Conservation (phyloP, 30 jellyfish, hydroid and myxozoan species). For the Hydractinia echinata region DNA sequence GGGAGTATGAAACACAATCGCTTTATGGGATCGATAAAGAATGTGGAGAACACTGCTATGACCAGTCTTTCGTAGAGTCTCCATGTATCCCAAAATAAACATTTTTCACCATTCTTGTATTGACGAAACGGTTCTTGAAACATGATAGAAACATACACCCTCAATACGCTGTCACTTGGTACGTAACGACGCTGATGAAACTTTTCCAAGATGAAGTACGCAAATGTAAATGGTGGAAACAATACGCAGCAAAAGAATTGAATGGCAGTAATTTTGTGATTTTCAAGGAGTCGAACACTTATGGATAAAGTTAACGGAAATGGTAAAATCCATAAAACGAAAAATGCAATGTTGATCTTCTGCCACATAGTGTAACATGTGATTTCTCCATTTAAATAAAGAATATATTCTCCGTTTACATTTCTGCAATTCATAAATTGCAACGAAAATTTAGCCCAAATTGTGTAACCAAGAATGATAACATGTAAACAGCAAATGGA, state of each 20-base stretch:
- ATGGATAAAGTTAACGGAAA: slow-evolving; percentile 2
- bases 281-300: background rate
- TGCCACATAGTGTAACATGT: slow-evolving; percentile 9
- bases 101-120: background rate
- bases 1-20: slow-evolving; percentile 10
- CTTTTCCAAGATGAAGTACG: background rate
- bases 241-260: background rate
- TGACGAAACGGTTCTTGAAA: slow-evolving; percentile 15
- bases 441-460: slow-evolving; percentile 1
- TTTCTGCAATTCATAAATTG: background rate
- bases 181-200: background rate
- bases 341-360: background rate
- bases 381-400: background rate
- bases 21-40: background rate
- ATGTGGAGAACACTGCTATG: background rate
- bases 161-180: background rate
- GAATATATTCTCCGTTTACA: background rate
- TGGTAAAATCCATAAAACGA: background rate
- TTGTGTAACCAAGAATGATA: background rate
- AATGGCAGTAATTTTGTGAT: background rate
- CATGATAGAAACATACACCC: background rate
- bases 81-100: slow-evolving; percentile 19
- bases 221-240: background rate
- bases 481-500: background rate
- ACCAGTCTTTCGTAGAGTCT: slow-evolving; percentile 7